Base-by-base conservation (phyloP, 2,797 vertebrate genomes). In the Ambastaia sidthimunki region DNA sequence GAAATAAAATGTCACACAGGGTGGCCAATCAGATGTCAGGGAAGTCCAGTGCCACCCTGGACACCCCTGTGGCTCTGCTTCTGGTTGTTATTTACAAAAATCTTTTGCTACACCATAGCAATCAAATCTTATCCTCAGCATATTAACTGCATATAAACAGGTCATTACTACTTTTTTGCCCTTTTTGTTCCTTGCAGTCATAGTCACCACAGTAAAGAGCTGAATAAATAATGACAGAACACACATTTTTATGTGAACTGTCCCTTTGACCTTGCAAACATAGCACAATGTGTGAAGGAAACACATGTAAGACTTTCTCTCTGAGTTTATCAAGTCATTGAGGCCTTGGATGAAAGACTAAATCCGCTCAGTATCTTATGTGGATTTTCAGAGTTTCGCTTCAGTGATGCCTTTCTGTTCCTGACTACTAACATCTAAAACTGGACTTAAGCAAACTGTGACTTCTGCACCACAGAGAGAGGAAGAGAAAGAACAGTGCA, bases 351-450 rank as follows among this genome's bases (percentile, higher is more conserved):
- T 69, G 65, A 77, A 59, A 69, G 23, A 25, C 12, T 69, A 60
- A 77, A 77, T 68, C 75, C 23, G 37, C 41, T 78, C 66, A 50
- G 67, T 23, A 50, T 68, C 34, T 76, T 57, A 31, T 76, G 63
- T 57, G 50, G 41, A 67, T 78, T 65, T 65, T 63, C 13, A 15
- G 4, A 60, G 57, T 28, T 19, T 25, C 3, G 54, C 75, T 50
- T 70, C 66, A 69, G 54, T 78, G 25, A 70, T 70, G 52, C 18
- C 48, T 31, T 70, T 70, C 23, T 59, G 41, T 70, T 7, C 2
- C 62, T 37, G 62, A 65, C 18, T n/a, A 37, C 23, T 7, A 69
- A 37, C 55, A 55, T 55, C 21, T 12, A 12, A 59, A 59, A 59
- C 31, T 11, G 28, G 16, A 37, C 62, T 63, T 28, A 62, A 28